Conservation (phyloP, 2,797 vertebrate species). For the Artibeus jamaicensis region DNA sequence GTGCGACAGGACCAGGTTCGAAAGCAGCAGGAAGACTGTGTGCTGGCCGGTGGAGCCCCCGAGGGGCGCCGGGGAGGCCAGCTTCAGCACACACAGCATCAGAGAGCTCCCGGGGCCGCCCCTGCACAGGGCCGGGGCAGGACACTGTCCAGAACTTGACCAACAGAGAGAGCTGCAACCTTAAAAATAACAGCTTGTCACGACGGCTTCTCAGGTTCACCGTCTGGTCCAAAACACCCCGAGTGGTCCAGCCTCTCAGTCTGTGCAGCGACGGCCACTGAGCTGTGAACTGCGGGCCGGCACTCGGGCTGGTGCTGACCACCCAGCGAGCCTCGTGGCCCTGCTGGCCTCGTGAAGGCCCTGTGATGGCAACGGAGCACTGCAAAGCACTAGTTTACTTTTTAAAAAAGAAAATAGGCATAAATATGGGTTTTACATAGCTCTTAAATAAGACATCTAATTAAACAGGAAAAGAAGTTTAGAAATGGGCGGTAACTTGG, state of each 20-base stretch:
- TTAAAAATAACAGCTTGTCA: slow-evolving; percentile 74
- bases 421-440: not conserved
- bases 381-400: not conserved
- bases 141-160: slow-evolving; percentile 76
- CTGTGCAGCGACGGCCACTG: not conserved
- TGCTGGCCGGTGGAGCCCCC: slow-evolving; percentile 88
- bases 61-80: slow-evolving; percentile 87
- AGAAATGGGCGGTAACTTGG: not conserved
- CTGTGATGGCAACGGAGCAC: not conserved
- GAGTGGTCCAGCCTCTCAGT: not conserved
- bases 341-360: not conserved
- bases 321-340: not conserved
- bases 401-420: not conserved
- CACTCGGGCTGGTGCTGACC: not conserved
- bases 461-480: not conserved
- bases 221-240: not conserved
- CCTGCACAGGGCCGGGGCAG: slow-evolving; percentile 75
- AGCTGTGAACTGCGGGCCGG: not conserved
- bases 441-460: not conserved
- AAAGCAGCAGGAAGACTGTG: slow-evolving; percentile 89
- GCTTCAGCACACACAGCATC: slow-evolving; percentile 91
- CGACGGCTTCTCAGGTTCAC: not conserved
- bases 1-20: slow-evolving; percentile 91
- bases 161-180: slow-evolving; percentile 92
- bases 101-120: slow-evolving; percentile 84